phyloP scores from a whole-genome alignment of 2,888 invertebrate species.

The Nomada goodeniana region DNA sequence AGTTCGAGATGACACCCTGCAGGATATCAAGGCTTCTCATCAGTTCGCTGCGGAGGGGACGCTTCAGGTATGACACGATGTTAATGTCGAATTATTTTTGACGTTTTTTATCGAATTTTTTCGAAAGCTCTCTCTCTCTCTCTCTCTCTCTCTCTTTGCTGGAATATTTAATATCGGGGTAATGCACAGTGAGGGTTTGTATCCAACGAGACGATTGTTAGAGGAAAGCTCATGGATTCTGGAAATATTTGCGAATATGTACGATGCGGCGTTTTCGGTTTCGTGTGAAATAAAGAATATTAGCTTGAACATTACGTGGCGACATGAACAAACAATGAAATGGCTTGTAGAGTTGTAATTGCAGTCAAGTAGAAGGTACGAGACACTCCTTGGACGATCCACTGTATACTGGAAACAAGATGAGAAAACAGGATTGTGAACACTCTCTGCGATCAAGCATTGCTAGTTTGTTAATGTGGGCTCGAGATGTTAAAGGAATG shows the following conservation, averaged over 20 bases:
- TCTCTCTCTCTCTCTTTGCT: no score
- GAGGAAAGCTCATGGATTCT: no score
- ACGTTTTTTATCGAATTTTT: no score
- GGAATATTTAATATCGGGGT: no score
- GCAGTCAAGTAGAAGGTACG: not conserved
- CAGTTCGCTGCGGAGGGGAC: slow-evolving; percentile 68
- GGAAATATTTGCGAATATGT: no score
- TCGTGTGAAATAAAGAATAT: not conserved
- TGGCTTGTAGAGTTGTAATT: slow-evolving; percentile 56
- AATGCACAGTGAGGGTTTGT: no score
- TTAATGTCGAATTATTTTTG: not conserved
- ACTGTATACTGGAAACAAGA: slow-evolving; percentile 31
- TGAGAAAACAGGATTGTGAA: slow-evolving; percentile 71
- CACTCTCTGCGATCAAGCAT: slow-evolving; percentile 66
- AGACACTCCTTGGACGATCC: slow-evolving; percentile 39
- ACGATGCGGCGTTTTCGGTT: no score
- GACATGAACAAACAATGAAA: not conserved
- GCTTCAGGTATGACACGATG: slow-evolving; percentile 64
- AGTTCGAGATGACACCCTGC: slow-evolving; percentile 43
- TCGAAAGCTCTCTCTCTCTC: no score
- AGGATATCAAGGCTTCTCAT: slow-evolving; percentile 37
- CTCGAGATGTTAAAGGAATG: slow-evolving; percentile 71
- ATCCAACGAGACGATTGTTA: no score
- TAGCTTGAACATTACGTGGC: not conserved
- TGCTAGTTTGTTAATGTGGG: slow-evolving; percentile 70